Conservation (phyloP, 1,140 invertebrate genomes). For the Ostrea denselamellosa region DNA sequence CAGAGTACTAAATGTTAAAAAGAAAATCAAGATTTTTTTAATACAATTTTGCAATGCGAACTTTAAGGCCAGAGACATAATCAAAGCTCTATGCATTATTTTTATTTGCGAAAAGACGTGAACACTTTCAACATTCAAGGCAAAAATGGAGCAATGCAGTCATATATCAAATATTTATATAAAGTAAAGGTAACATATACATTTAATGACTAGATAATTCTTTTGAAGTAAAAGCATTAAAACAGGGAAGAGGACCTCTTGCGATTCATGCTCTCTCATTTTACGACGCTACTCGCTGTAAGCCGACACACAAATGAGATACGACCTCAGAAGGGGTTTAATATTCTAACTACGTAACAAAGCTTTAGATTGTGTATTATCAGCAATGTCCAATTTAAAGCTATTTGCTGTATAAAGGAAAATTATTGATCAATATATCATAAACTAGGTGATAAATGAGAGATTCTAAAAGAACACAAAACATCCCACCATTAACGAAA, state of each 20-base stretch:
- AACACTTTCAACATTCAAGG: no score
- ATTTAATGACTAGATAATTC: no score
- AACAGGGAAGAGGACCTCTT: background rate
- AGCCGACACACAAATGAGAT: background rate
- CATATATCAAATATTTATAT: no score
- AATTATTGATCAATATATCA: constrained; percentile 3
- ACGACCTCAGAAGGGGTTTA: background rate
- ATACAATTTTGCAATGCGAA: no score
- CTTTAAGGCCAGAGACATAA: no score
- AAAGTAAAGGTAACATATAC: no score
- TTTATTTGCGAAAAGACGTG: no score
- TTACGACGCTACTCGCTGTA: background rate
- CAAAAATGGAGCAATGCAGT: no score
- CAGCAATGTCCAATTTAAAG: background rate
- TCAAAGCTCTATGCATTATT: no score
- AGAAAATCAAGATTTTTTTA: no score
- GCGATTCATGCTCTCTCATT: background rate
- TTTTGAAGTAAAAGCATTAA: no score
- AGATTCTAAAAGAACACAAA: background rate
- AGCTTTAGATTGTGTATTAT: background rate
- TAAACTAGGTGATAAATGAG: background rate
- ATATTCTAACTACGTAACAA: background rate
- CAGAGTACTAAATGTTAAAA: no score
- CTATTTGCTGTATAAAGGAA: background rate
- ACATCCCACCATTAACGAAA: background rate